These are phyloP conservation scores for Amphipoea lucens DNA, from an alignment of 2,888 invertebrate genomes.

Conservation along the genomic window DNA sequence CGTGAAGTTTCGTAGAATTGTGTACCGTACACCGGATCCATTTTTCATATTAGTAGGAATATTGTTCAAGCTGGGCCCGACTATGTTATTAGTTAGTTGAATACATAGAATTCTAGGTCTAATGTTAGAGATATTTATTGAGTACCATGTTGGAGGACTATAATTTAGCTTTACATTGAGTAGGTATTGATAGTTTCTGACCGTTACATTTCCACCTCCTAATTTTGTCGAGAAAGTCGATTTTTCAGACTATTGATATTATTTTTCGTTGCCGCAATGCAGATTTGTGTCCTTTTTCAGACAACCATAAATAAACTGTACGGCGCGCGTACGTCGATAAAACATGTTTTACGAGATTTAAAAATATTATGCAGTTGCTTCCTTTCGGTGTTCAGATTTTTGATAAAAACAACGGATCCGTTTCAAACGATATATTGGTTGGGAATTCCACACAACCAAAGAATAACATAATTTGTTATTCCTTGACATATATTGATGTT, in stretches of 20 bases:
- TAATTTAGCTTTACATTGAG: not conserved
- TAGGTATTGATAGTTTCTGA: not conserved
- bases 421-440: too few relatives aligned
- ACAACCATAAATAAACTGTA: not conserved
- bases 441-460: too few relatives aligned
- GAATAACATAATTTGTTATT: too few relatives aligned
- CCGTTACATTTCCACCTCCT: not conserved
- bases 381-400: not conserved
- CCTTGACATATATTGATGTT: too few relatives aligned
- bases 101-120: not conserved
- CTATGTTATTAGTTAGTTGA: slow-evolving; percentile 8
- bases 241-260: not conserved
- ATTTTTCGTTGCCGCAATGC: not conserved
- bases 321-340: not conserved
- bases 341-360: not conserved
- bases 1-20: slow-evolving; percentile 29
- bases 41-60: slow-evolving; percentile 22
- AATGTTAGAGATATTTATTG: not conserved
- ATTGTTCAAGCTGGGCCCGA: slow-evolving; percentile 17
- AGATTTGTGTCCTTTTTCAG: not conserved
- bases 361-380: not conserved
- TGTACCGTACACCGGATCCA: not conserved
- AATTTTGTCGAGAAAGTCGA: not conserved
- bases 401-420: not conserved
- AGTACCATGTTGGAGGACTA: too few relatives aligned